phyloP scores from a whole-genome alignment of 2,797 vertebrate species.

The Pangasius krempfi region DNA sequence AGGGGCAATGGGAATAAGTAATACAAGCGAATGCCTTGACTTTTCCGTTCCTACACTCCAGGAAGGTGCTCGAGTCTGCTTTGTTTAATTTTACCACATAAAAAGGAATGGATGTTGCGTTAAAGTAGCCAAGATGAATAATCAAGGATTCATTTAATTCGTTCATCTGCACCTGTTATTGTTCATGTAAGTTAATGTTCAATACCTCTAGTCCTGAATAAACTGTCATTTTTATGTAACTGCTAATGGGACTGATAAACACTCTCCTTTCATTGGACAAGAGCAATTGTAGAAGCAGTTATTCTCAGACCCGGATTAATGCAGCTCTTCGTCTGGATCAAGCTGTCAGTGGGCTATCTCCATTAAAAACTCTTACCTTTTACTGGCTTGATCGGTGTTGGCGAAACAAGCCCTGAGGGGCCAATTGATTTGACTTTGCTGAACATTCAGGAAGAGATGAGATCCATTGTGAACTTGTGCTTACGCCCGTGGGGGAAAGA shows the following conservation, averaged over 20 bases:
- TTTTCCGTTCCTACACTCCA: neutral
- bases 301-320: neutral
- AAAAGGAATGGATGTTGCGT: neutral
- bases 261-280: neutral
- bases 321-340: conserved; percentile 23
- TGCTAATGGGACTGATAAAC: conserved; percentile 13
- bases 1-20: conserved; percentile 16
- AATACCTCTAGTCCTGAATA: neutral
- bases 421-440: conserved; percentile 1
- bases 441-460: conserved; percentile 17
- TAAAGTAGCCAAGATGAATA: neutral
- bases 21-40: conserved; percentile 13
- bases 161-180: neutral
- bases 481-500: neutral
- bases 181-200: neutral
- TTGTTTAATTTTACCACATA: neutral
- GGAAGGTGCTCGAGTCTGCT: neutral
- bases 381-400: conserved; percentile 19
- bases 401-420: neutral
- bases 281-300: conserved; percentile 4
- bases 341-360: conserved; percentile 15
- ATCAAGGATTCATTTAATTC: neutral
- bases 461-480: conserved; percentile 7
- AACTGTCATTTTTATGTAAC: neutral
- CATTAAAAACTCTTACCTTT: conserved; percentile 14